These are phyloP conservation scores for Rhopalosiphum padi DNA, from an alignment of 1,140 invertebrate species.

Conservation along the genomic window DNA sequence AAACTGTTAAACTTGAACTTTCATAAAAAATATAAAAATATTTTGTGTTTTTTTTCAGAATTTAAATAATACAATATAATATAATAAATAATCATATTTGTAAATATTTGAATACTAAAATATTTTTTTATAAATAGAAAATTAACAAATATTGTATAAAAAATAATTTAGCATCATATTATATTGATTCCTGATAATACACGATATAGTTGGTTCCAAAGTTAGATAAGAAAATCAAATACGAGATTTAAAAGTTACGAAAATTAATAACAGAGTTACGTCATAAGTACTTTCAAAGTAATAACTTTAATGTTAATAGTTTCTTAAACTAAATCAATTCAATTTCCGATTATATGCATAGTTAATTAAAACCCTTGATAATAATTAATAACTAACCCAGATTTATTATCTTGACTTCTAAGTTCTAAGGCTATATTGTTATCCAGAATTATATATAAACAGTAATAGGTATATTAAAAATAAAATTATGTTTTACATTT, in stretches of 20 bases:
- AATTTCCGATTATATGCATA: constrained; percentile 10
- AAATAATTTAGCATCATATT: neutral
- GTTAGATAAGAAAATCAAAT: neutral
- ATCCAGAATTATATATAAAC: neutral
- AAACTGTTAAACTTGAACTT: neutral
- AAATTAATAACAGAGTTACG: neutral
- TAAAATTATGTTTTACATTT: neutral
- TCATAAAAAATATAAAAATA: too few species aligned
- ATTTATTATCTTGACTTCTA: constrained; percentile 11
- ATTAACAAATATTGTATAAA: neutral
- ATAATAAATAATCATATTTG: neutral
- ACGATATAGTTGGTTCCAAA: neutral
- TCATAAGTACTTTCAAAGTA: neutral
- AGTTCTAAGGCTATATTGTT: neutral
- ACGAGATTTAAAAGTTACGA: neutral
- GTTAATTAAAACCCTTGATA: neutral
- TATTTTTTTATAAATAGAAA: neutral
- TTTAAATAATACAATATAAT: neutral
- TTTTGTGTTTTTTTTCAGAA: neutral
- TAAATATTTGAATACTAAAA: too few species aligned
- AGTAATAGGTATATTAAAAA: neutral
- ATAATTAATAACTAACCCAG: neutral
- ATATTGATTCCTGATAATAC: neutral
- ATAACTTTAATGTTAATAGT: constrained; percentile 8
- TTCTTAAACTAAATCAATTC: constrained; percentile 10